Percentiles rank a stretch among this genome's conserved stretches.
These are phyloP conservation scores for Macrotis lagotis DNA, from an alignment of 2,113 vertebrate species.

Conservation along the genomic window DNA sequence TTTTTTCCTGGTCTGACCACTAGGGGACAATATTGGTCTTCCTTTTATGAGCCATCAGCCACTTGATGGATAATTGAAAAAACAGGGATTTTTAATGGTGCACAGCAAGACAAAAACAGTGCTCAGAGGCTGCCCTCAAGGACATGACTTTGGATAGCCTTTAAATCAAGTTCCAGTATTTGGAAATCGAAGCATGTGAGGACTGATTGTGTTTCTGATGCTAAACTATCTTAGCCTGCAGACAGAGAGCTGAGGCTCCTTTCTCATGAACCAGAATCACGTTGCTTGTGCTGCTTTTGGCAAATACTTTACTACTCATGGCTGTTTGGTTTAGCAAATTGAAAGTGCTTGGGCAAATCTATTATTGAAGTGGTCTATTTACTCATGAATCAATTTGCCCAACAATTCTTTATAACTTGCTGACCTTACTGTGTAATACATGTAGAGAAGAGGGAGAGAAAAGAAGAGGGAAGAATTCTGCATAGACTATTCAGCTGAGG, in stretches of 20 bases:
- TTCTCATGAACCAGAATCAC: not conserved
- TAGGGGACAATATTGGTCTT: constrained; percentile 56
- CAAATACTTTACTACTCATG: not conserved
- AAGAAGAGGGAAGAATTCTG: not conserved
- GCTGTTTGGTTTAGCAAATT: not conserved
- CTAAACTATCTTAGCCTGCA: not conserved
- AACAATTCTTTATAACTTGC: not conserved
- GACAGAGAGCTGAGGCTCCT: not conserved
- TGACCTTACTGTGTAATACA: not conserved
- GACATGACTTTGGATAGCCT: not conserved
- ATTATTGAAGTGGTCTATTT: constrained; percentile 6
- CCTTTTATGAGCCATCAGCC: not conserved
- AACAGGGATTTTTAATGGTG: not conserved
- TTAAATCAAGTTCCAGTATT: not conserved
- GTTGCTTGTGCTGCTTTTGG: not conserved
- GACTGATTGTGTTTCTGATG: not conserved
- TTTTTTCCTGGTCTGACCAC: constrained; percentile 22
- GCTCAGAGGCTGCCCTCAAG: constrained; percentile 14
- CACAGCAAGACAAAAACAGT: not conserved
- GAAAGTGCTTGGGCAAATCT: not conserved
- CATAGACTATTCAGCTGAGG: not conserved
- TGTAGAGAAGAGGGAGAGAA: constrained; percentile 24
- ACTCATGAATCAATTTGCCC: not conserved
- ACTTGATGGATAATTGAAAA: constrained; percentile 14
- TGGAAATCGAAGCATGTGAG: not conserved